These are phyloP conservation scores for Melanostoma scalare DNA, from an alignment of 2,888 invertebrate genomes.

Conservation along the genomic window DNA sequence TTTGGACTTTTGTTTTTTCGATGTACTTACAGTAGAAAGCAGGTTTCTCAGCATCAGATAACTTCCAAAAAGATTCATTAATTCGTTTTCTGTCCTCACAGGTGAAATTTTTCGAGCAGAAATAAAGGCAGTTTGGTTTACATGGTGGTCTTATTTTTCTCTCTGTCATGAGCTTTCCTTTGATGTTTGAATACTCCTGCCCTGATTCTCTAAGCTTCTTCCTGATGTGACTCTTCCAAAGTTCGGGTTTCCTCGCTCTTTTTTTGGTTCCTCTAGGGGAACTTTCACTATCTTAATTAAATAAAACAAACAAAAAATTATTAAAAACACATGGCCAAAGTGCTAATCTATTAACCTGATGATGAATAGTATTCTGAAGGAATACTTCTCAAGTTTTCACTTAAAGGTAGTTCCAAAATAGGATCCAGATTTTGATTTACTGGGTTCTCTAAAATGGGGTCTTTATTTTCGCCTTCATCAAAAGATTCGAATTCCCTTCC, in stretches of 20 bases:
- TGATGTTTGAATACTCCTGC: not conserved
- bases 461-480: conserved; percentile 4
- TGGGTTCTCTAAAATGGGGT: not conserved
- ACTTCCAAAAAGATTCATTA: not conserved
- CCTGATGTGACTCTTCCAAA: not conserved
- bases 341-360: not conserved
- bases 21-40: not conserved
- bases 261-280: not conserved
- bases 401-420: not conserved
- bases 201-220: not conserved
- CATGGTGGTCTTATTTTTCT: not conserved
- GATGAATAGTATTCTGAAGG: conserved; percentile 6
- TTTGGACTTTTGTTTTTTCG: conserved; percentile 1
- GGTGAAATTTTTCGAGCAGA: not conserved
- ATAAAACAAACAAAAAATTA: not conserved
- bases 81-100: conserved; percentile 2
- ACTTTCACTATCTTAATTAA: conserved; percentile 3
- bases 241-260: not conserved
- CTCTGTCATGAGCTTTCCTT: conserved; percentile 1
- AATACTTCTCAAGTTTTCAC: not conserved
- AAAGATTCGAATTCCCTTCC: conserved; percentile 1
- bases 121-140: not conserved
- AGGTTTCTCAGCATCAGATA: not conserved
- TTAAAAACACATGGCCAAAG: not conserved
- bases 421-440: not conserved